Percentiles rank a stretch among this genome's conserved stretches.
Conservation (phyloP, 2,113 vertebrate species). For the Apteryx owenii region DNA sequence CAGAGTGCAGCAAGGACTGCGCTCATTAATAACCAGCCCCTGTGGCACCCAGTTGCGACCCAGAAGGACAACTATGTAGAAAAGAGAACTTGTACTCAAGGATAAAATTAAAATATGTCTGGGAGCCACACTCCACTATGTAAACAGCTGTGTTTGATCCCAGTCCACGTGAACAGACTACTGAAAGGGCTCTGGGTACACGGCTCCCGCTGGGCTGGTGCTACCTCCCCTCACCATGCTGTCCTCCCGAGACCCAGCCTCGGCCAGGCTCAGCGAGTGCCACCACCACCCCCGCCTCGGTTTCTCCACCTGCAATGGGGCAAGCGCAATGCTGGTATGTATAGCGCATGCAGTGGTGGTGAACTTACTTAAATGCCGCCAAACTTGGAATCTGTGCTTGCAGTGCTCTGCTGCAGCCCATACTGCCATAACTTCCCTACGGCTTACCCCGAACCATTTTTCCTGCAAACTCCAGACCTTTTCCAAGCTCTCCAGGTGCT, state of each 20-base stretch:
- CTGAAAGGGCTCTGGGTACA: not conserved
- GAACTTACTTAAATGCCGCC: fast-evolving
- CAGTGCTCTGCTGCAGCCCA: fast-evolving
- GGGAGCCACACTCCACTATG: not conserved
- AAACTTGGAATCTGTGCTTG: not conserved
- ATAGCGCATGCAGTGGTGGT: fast-evolving
- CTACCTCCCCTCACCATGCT: fast-evolving
- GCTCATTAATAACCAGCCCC: too few species aligned
- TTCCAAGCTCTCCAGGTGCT: too few species aligned
- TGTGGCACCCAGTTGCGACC: not conserved
- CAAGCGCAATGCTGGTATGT: fast-evolving
- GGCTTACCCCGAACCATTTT: not conserved
- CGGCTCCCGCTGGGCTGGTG: not conserved
- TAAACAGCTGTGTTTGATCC: not conserved
- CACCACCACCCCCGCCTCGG: not conserved
- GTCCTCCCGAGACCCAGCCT: not conserved
- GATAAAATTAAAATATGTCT: fast-evolving
- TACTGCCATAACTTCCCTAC: fast-evolving
- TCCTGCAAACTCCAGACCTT: too few species aligned
- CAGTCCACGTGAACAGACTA: fast-evolving
- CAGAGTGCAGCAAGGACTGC: not conserved
- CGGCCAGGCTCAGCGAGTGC: not conserved
- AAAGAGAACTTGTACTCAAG: not conserved
- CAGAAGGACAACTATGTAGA: not conserved
- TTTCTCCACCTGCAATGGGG: not conserved